Conservation (phyloP, 2,888 invertebrate genomes). For the Tanytarsus gracilentus region DNA sequence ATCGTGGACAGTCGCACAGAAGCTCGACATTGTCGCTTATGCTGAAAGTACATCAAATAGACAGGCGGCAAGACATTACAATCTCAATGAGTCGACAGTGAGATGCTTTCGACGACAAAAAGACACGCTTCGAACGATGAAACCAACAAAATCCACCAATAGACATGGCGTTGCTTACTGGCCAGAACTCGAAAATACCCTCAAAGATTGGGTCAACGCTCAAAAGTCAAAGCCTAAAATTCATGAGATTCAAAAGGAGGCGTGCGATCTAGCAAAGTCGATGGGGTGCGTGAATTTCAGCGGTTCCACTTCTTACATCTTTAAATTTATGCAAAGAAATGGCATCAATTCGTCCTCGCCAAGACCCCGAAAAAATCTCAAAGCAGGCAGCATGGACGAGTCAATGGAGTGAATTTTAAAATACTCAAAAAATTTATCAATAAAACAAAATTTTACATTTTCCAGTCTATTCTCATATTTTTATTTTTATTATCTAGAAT, state of each 20-base stretch:
- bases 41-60: constrained; percentile 37
- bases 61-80: constrained; percentile 36
- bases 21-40: constrained; percentile 37
- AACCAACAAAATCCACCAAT: constrained; percentile 9
- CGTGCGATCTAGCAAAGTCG: background rate
- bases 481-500: too few relatives aligned
- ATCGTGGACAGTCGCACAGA: constrained; percentile 36
- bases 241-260: background rate
- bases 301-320: constrained; percentile 11
- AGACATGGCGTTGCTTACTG: constrained; percentile 10
- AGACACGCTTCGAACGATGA: constrained; percentile 22
- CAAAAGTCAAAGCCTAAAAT: background rate
- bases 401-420: too few relatives aligned
- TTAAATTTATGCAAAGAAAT: constrained; percentile 17
- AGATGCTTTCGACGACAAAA: constrained; percentile 37
- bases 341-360: background rate
- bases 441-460: too few relatives aligned
- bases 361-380: background rate
- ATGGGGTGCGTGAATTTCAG: background rate
- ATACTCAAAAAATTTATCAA: too few relatives aligned
- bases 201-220: background rate
- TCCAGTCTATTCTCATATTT: too few relatives aligned
- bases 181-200: constrained; percentile 12
- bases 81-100: constrained; percentile 38
- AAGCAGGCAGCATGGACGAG: background rate